These are phyloP conservation scores for Chalcis sispes DNA, from an alignment of 2,888 invertebrate genomes.

Conservation along the genomic window DNA sequence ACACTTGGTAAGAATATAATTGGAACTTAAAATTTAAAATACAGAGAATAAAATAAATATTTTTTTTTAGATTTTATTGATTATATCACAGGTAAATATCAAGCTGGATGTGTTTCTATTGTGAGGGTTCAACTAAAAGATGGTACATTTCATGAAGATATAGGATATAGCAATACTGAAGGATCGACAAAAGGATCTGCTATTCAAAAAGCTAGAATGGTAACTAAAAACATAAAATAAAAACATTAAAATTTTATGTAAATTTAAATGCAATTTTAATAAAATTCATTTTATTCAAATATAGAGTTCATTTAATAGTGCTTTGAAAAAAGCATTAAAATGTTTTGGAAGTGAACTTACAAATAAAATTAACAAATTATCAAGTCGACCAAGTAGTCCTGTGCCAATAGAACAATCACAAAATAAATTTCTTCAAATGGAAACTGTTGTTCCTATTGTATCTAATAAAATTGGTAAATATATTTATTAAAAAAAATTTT, in stretches of 20 bases:
- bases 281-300: constrained; percentile 38
- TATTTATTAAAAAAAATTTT: constrained; percentile 14
- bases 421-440: not conserved
- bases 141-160: constrained; percentile 60
- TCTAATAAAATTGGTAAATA: constrained; percentile 19
- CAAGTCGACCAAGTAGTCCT: constrained; percentile 30
- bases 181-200: constrained; percentile 58
- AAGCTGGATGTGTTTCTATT: constrained; percentile 58
- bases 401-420: constrained; percentile 4
- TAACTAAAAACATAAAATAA: constrained; percentile 30
- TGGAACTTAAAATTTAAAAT: constrained; percentile 5
- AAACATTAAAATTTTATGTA: not conserved
- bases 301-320: constrained; percentile 56
- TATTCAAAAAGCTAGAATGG: constrained; percentile 58
- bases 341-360: constrained; percentile 55
- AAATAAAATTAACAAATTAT: constrained; percentile 21
- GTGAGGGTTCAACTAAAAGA: constrained; percentile 57
- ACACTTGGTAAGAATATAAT: constrained; percentile 55
- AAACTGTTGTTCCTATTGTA: not conserved
- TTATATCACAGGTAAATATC: constrained; percentile 54
- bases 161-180: constrained; percentile 54
- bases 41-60: not conserved
- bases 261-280: not conserved
- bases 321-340: constrained; percentile 54
- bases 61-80: constrained; percentile 59